Evolutionary conservation across 2,113 vertebrate genomes (phyloP).

Genomic region (Trichechus manatus): DNA sequence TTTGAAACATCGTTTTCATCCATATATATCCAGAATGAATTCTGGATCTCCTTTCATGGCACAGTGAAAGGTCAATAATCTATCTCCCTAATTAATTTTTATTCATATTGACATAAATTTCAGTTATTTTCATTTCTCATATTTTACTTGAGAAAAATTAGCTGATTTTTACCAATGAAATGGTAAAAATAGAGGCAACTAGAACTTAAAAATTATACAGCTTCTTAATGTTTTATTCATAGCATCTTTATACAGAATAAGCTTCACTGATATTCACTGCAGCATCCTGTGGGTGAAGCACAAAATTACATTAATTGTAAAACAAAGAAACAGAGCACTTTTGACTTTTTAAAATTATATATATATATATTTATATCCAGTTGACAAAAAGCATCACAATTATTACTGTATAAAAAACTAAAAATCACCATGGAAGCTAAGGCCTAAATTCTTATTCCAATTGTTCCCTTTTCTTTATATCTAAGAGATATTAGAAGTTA

Average conservation of each 20-base stretch:
- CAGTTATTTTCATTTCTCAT: conserved; percentile 66
- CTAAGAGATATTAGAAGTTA: conserved; percentile 86
- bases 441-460: conserved; percentile 82
- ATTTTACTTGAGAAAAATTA: conserved; percentile 69
- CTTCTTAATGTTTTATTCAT: conserved; percentile 90
- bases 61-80: conserved; percentile 37
- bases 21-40: conserved; percentile 40
- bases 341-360: conserved; percentile 83
- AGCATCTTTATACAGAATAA: conserved; percentile 88
- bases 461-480: conserved; percentile 79
- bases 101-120: conserved; percentile 31
- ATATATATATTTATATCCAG: conserved; percentile 81
- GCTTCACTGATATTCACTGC: conserved; percentile 89
- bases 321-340: conserved; percentile 87
- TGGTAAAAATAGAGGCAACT: conserved; percentile 86
- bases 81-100: conserved; percentile 51
- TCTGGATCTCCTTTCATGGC: conserved; percentile 57
- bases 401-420: conserved; percentile 85
- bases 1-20: conserved; percentile 54
- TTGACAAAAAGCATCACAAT: conserved; percentile 89
- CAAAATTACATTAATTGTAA: conserved; percentile 88
- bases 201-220: conserved; percentile 87
- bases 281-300: conserved; percentile 88
- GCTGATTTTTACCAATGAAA: conserved; percentile 82
- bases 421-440: conserved; percentile 86